Conservation (phyloP, 92 coral and sea anemone genomes). For the Actinernus sp. region DNA sequence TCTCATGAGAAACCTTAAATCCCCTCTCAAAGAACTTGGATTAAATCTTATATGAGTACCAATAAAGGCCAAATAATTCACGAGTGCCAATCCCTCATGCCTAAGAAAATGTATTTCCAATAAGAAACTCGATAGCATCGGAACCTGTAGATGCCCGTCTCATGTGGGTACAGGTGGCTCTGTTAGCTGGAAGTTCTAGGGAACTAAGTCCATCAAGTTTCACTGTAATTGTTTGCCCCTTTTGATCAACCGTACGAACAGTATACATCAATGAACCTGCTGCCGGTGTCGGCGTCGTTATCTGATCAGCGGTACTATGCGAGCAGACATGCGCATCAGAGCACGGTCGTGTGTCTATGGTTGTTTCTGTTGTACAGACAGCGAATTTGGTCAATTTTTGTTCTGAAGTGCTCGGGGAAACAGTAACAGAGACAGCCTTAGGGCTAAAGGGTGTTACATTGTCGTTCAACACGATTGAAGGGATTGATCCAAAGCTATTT, state of each 20-base stretch:
- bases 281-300: constrained; percentile 7
- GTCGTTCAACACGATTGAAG: constrained; percentile 35
- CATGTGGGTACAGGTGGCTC: constrained; percentile 45
- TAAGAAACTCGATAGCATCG: constrained; percentile 55
- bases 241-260: constrained; percentile 32
- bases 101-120: too few species aligned
- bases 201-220: constrained; percentile 72
- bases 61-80: too few species aligned
- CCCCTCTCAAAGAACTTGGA: too few species aligned
- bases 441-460: constrained; percentile 8
- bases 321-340: not conserved
- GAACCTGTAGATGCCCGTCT: constrained; percentile 87
- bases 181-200: constrained; percentile 58
- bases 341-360: too few species aligned
- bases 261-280: not conserved
- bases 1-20: too few species aligned
- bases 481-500: constrained; percentile 8
- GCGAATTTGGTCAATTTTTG: not conserved
- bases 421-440: not conserved
- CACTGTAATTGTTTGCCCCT: constrained; percentile 73
- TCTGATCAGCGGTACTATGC: constrained; percentile 16
- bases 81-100: too few species aligned
- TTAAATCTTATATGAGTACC: too few species aligned
- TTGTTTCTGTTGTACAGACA: not conserved
- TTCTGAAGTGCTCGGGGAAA: constrained; percentile 1